These are phyloP conservation scores for Brachionus calyciflorus DNA, from an alignment of 1,140 invertebrate genomes.

Conservation along the genomic window DNA sequence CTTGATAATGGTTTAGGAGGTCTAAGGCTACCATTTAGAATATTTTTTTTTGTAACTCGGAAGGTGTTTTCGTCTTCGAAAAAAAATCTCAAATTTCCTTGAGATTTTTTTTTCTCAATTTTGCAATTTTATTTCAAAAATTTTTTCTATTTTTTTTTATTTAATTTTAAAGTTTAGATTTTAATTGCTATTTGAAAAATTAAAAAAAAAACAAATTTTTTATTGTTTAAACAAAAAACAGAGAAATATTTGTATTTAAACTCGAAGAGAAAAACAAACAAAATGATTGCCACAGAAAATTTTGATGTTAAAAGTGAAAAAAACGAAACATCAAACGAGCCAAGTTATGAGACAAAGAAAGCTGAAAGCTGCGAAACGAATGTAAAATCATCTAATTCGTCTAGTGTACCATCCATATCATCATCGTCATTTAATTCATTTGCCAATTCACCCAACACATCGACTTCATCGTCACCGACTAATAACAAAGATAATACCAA, in stretches of 20 bases:
- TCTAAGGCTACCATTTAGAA: too few relatives aligned
- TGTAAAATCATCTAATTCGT: constrained; percentile 13
- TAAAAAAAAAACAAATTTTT: too few relatives aligned
- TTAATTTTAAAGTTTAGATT: too few relatives aligned
- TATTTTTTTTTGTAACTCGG: too few relatives aligned
- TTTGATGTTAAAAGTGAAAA: constrained; percentile 4
- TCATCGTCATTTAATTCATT: constrained; percentile 24
- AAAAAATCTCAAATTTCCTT: too few relatives aligned
- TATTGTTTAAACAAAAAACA: not conserved
- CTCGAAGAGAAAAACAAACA: not conserved
- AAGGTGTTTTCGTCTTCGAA: too few relatives aligned
- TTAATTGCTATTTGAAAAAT: too few relatives aligned
- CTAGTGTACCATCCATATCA: not conserved
- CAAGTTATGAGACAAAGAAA: not conserved
- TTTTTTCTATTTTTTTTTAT: too few relatives aligned
- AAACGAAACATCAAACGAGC: not conserved
- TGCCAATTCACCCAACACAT: constrained; percentile 17
- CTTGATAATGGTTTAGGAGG: too few relatives aligned
- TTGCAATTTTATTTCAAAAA: too few relatives aligned
- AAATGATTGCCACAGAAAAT: constrained; percentile 37
- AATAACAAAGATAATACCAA: constrained; percentile 4
- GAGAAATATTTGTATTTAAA: not conserved
- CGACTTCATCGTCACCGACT: constrained; percentile 10
- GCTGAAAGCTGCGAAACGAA: not conserved
- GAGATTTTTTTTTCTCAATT: too few relatives aligned